phyloP scores from a whole-genome alignment of 2,113 vertebrate genomes.

The Dipodomys spectabilis region DNA sequence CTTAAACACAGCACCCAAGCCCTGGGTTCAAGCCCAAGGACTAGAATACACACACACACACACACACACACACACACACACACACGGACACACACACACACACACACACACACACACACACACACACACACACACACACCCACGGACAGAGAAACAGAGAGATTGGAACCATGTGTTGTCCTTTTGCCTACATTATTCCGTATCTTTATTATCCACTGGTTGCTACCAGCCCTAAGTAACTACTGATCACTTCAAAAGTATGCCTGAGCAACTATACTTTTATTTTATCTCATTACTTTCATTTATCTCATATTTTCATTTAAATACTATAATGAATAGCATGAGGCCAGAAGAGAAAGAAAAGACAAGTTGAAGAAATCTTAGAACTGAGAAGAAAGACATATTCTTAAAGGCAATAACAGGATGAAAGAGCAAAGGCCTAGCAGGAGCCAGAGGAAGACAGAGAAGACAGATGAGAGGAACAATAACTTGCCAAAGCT shows the following conservation, averaged over 20 bases:
- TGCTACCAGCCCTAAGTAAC: neutral
- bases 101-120: too few species aligned
- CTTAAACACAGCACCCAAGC: too few species aligned
- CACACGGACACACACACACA: too few species aligned
- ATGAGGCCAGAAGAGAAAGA: neutral
- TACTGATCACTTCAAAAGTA: neutral
- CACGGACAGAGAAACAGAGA: too few species aligned
- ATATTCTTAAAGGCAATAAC: neutral
- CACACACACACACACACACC: too few species aligned
- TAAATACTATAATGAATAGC: neutral
- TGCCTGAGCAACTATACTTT: neutral
- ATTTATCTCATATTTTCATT: neutral
- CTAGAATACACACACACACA: too few species aligned
- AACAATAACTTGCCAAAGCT: neutral
- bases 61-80: too few species aligned
- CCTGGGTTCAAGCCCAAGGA: too few species aligned
- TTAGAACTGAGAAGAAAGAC: neutral
- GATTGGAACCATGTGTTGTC: neutral
- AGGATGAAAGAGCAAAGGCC: neutral
- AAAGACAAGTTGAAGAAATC: neutral
- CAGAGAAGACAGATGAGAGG: neutral
- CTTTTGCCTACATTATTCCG: neutral
- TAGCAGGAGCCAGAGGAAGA: neutral
- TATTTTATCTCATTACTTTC: neutral
- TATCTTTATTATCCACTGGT: neutral